Conservation (phyloP, 2,113 vertebrate genomes). For the Rhinichthys klamathensis region DNA sequence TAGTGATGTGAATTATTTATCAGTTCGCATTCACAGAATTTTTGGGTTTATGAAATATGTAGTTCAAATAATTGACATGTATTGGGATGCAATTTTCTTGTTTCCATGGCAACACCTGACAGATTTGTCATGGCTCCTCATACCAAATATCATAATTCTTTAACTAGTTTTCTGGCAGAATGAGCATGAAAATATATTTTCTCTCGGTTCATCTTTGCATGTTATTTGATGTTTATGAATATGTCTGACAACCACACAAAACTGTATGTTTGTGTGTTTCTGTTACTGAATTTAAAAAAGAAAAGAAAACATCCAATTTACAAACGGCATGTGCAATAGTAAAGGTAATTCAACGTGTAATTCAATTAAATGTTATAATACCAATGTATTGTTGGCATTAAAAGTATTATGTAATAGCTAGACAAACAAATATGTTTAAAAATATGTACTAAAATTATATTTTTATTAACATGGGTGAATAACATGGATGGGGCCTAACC, state of each 20-base stretch:
- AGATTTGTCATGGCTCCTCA: neutral
- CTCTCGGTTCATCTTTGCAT: neutral
- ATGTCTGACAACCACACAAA: neutral
- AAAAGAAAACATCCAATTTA: no score
- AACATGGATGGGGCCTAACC: no score
- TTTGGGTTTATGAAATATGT: constrained; percentile 1
- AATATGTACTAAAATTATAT: no score
- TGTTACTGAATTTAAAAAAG: neutral
- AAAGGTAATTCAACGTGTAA: no score
- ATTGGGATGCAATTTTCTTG: neutral
- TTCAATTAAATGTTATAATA: no score
- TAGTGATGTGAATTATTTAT: constrained; percentile 21
- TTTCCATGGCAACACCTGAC: constrained; percentile 19
- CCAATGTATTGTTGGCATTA: no score
- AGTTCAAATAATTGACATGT: constrained; percentile 11
- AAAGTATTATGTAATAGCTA: no score
- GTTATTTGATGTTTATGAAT: neutral
- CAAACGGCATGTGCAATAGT: no score
- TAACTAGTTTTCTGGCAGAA: neutral
- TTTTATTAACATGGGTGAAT: no score
- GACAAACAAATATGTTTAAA: no score
- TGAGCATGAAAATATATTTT: neutral
- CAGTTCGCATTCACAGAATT: neutral
- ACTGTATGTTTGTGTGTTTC: neutral
- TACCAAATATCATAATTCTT: constrained; percentile 6